phyloP scores from a whole-genome alignment of 2,113 vertebrate species.

The Tragelaphus buxtoni region DNA sequence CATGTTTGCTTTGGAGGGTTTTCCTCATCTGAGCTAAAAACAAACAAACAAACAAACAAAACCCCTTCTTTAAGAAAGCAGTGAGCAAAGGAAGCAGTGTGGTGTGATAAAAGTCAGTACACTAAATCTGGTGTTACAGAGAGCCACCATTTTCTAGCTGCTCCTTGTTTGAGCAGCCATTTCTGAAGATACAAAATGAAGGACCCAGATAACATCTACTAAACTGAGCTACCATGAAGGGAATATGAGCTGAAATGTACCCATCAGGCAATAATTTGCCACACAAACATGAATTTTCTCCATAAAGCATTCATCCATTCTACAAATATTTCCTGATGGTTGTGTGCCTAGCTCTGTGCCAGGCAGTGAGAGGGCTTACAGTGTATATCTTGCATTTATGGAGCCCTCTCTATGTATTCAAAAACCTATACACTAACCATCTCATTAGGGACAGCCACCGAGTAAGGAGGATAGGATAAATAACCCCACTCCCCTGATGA shows the following conservation, averaged over 20 bases:
- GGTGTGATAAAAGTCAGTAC: not conserved
- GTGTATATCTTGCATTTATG: not conserved
- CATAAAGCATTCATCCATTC: not conserved
- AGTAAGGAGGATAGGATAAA: not conserved
- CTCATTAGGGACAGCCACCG: not conserved
- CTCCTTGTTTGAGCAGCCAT: not conserved
- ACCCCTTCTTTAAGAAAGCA: not conserved
- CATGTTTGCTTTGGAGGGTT: slow-evolving; percentile 53
- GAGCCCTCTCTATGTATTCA: not conserved
- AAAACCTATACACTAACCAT: not conserved
- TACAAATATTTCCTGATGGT: not conserved
- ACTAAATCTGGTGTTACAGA: not conserved
- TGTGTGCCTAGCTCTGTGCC: not conserved
- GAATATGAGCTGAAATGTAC: not conserved
- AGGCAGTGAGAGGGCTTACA: not conserved
- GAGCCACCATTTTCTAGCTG: not conserved
- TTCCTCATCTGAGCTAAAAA: slow-evolving; percentile 31
- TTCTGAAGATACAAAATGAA: slow-evolving; percentile 23
- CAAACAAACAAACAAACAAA: not conserved
- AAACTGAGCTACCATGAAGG: not conserved
- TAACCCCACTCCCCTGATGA: not conserved
- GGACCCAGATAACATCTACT: not conserved
- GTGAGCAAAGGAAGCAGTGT: slow-evolving; percentile 38
- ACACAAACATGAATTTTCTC: not conserved
- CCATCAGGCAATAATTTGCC: not conserved